Conservation (phyloP, 2,797 vertebrate species). For the Notoglanidium macrostoma region DNA sequence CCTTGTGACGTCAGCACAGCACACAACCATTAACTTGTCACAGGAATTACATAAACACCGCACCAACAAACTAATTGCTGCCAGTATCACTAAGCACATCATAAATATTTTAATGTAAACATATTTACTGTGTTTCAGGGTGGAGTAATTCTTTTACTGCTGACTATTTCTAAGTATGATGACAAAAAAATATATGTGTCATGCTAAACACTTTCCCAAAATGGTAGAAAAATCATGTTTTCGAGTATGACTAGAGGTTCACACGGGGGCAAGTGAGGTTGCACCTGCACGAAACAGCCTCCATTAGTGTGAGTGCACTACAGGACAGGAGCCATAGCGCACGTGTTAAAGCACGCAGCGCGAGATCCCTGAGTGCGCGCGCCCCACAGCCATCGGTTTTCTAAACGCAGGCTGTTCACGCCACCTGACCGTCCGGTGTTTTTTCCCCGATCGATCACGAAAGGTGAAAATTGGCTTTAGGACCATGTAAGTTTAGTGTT, state of each 20-base stretch:
- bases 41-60: not conserved
- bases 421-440: not conserved
- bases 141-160: not conserved
- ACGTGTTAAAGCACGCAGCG: slow-evolving; percentile 43
- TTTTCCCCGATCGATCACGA: not conserved
- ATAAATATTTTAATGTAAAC: not conserved
- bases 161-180: not conserved
- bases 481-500: not conserved
- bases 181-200: not conserved
- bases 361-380: slow-evolving; percentile 10
- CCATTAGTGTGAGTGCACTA: not conserved
- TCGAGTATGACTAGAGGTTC: not conserved
- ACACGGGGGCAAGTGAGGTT: slow-evolving; percentile 11
- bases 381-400: not conserved
- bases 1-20: slow-evolving; percentile 1
- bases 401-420: not conserved
- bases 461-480: not conserved
- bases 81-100: not conserved
- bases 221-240: not conserved
- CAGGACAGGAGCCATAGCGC: slow-evolving; percentile 13
- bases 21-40: not conserved
- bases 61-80: not conserved
- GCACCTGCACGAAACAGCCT: not conserved
- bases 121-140: not conserved
- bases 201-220: too few species aligned